Percentiles rank a stretch among this genome's conserved stretches.
These are phyloP conservation scores for Aradus depressus DNA, from an alignment of 2,888 invertebrate genomes.

Conservation along the genomic window DNA sequence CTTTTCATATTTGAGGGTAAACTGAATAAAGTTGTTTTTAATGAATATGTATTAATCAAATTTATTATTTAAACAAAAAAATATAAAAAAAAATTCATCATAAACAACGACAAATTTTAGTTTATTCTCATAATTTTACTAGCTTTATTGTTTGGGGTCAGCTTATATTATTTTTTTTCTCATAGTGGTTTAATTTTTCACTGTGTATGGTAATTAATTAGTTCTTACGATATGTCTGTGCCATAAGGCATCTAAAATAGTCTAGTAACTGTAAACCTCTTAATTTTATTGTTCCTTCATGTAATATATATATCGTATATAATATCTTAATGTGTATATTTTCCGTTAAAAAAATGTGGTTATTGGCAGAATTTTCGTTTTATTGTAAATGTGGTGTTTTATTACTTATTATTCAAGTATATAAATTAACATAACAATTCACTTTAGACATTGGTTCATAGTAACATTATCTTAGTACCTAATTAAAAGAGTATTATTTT, in stretches of 20 bases:
- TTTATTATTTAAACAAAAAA: not conserved
- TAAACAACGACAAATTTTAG: conserved; percentile 12
- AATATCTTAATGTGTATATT: too few species aligned
- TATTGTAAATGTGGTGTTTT: too few species aligned
- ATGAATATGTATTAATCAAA: conserved; percentile 15
- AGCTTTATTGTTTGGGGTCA: conserved; percentile 10
- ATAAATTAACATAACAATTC: too few species aligned
- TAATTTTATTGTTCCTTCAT: too few species aligned
- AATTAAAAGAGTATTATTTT: conserved; percentile 2
- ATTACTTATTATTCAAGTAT: too few species aligned
- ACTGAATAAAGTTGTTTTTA: conserved; percentile 20
- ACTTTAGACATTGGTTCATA: conserved; percentile 27
- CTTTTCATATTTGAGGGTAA: not conserved
- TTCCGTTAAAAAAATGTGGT: conserved; percentile 12
- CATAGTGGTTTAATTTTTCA: conserved; percentile 4
- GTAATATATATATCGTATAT: too few species aligned
- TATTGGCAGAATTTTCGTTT: not conserved
- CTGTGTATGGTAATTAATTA: too few species aligned
- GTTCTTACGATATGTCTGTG: too few species aligned
- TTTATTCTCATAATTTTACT: conserved; percentile 8
- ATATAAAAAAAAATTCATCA: conserved; percentile 10
- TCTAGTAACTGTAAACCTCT: too few species aligned
- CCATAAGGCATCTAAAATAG: conserved; percentile 14
- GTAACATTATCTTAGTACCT: conserved; percentile 15
- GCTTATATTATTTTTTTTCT: conserved; percentile 2